Evolutionary conservation across 2,113 vertebrate genomes (phyloP).

Genomic region (Cygnus buccinator): DNA sequence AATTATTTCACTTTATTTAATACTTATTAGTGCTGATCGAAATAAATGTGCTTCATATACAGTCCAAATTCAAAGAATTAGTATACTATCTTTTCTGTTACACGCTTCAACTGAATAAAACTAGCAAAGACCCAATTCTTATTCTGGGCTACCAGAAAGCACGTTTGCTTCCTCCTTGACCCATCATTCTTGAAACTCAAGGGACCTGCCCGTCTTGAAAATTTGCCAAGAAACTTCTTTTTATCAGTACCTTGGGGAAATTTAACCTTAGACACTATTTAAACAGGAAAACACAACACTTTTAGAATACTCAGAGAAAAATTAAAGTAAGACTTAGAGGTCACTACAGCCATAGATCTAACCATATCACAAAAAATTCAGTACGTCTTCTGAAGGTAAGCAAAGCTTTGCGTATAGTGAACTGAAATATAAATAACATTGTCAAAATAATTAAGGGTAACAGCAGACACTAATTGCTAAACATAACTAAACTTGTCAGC

Average conservation of each 20-base stretch:
- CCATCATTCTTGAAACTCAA: slow-evolving; percentile 13
- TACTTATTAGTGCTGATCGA: not conserved
- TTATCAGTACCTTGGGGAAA: slow-evolving; percentile 11
- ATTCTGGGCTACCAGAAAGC: not conserved
- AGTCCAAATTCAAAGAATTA: not conserved
- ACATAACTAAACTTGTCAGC: not conserved
- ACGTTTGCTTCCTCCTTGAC: slow-evolving; percentile 39
- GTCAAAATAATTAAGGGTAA: not conserved
- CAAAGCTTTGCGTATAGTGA: not conserved
- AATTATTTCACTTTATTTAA: not conserved
- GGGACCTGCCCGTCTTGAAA: slow-evolving; percentile 8
- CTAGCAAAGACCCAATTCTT: not conserved
- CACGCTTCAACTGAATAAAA: not conserved
- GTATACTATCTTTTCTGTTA: not conserved
- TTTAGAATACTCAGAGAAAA: slow-evolving; percentile 20
- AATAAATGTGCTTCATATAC: not conserved
- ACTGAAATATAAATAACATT: not conserved
- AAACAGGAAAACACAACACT: slow-evolving; percentile 20
- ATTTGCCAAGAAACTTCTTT: slow-evolving; percentile 46
- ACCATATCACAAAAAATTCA: not conserved
- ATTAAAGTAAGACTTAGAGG: not conserved
- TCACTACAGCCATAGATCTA: not conserved
- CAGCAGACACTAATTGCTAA: not conserved
- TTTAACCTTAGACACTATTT: slow-evolving; percentile 27
- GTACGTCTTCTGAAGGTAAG: not conserved